A percentile compares a stretch with the other conserved stretches of the same genome.
These are phyloP conservation scores for Ifrita kowaldi DNA, from an alignment of 2,113 vertebrate genomes.

Conservation along the genomic window DNA sequence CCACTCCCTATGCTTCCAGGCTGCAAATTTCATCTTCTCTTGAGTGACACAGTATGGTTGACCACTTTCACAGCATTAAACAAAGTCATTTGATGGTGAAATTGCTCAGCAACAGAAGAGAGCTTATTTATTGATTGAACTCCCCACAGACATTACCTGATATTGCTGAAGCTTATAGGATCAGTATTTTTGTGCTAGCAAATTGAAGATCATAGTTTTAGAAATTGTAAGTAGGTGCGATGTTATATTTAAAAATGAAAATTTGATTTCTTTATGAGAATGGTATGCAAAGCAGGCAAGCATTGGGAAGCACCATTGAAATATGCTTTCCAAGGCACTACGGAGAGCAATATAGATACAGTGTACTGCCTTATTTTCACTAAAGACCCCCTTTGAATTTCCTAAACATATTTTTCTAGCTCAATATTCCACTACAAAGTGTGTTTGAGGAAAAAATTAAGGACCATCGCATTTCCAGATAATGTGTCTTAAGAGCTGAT, in stretches of 20 bases:
- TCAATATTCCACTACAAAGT: background rate
- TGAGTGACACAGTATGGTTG: background rate
- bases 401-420: background rate
- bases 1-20: background rate
- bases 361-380: background rate
- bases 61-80: background rate
- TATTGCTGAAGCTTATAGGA: background rate
- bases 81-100: background rate
- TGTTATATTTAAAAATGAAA: background rate
- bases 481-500: background rate
- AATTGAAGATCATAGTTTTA: background rate
- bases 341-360: background rate
- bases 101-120: background rate
- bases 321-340: background rate
- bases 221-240: background rate
- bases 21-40: background rate
- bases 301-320: background rate
- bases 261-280: background rate
- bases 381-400: background rate
- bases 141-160: background rate
- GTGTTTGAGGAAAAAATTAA: background rate
- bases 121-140: background rate
- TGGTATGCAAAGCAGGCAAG: background rate
- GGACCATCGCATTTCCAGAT: background rate
- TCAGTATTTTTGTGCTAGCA: background rate